Base-by-base conservation (phyloP, 2,113 vertebrate genomes). In the Notothenia coriiceps region DNA sequence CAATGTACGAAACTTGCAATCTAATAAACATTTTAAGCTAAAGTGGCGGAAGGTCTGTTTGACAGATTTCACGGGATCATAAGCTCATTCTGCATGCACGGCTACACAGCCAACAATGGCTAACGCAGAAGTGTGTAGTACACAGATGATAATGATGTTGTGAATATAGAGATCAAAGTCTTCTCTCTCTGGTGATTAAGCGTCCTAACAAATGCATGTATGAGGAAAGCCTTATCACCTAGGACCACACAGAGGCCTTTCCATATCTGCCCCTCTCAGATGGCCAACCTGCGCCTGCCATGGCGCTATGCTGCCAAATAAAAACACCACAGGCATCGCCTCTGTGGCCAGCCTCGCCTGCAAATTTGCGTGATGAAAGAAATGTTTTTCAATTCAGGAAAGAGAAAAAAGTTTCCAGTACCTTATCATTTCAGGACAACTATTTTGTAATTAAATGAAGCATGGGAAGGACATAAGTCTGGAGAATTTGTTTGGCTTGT, bases 221-320 rank as follows among this genome's bases (percentile, higher is more conserved):
- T 63, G 83, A 82, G 78, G 85, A 91, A 91, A 79, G 82, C 79
- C 90, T 94, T 95, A 95, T 95, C 94, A 90, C 89, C 88, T 82
- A 77, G 70, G 79, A 84, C 89, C 93, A 93, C 88, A 87, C 90
- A 83, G 80, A 89, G 80, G 83, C 84, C 90, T 81, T 83, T 70
- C 74, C 88, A 85, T 94, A 94, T 94, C 94, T 91, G 89, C 52
- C 46, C 59, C 79, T 90, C 90, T 92, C 93, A 94, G 91, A 93
- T 86, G 86, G 90, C 86, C 82, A 70, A 90, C 88, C 85, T 87
- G 83, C 35, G 87, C 88, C 89, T 54, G 83, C 84, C 81, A 52
- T 66, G 67, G 75, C 35, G 17, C 82, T 29, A 1, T 22, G 25
- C 80, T 84, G 87, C 91, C 91, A 93, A 92, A 88, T 90, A 85